Evolutionary conservation across 2,888 invertebrate species (phyloP).

Genomic region (Loripinus fragilis): DNA sequence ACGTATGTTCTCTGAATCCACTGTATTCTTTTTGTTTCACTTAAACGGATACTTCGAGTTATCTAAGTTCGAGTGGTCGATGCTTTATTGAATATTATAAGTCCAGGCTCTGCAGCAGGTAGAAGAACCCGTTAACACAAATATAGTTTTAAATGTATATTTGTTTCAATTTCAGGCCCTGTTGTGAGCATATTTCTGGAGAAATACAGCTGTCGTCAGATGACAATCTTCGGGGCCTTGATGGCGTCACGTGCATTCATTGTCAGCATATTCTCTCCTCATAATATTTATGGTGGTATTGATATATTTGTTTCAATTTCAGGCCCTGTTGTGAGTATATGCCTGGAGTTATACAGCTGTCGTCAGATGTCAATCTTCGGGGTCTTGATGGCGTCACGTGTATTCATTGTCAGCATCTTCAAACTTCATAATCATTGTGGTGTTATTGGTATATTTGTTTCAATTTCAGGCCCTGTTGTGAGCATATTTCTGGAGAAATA

Average conservation of each 20-base stretch:
- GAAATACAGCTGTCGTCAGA: constrained; percentile 70
- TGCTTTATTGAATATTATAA: no score
- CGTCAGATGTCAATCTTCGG: constrained; percentile 76
- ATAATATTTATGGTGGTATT: no score
- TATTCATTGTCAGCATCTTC: constrained; percentile 72
- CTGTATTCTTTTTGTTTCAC: no score
- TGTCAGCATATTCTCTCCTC: constrained; percentile 72
- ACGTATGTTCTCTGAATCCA: no score
- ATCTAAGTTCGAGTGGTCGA: no score
- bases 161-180: constrained; percentile 74
- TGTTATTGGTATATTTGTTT: no score
- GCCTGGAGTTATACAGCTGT: constrained; percentile 69
- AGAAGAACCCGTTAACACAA: no score
- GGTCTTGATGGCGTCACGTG: constrained; percentile 66
- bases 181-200: constrained; percentile 70
- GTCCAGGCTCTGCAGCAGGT: no score
- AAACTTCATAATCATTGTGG: no score
- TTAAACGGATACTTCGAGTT: no score
- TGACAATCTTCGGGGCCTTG: constrained; percentile 74
- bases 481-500: constrained; percentile 67
- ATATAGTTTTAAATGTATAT: no score
- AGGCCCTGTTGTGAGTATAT: constrained; percentile 75
- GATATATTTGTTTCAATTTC: no score
- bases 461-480: constrained; percentile 74
- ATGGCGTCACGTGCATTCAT: constrained; percentile 70